Conservation (phyloP, 2,888 invertebrate genomes). For the Magallana nippona region DNA sequence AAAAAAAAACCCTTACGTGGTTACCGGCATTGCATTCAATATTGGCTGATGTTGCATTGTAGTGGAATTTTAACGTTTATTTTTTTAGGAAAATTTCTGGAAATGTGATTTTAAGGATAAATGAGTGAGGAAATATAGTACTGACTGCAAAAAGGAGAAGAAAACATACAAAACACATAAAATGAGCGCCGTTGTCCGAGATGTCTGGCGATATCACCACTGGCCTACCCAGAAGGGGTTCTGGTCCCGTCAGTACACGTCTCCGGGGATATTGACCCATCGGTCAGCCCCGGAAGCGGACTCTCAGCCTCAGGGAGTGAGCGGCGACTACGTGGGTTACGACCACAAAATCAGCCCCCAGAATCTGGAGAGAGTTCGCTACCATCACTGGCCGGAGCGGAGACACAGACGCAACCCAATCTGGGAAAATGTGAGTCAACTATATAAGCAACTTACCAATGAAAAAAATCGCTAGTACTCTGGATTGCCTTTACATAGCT, state of each 20-base stretch:
- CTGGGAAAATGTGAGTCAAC: constrained; percentile 2
- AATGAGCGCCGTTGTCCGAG: constrained; percentile 43
- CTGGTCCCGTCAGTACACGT: constrained; percentile 26
- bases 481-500: too few species aligned
- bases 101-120: background rate
- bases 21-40: background rate
- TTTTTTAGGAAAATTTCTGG: background rate
- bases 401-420: constrained; percentile 6
- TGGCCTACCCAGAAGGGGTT: constrained; percentile 43
- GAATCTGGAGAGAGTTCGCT: constrained; percentile 45
- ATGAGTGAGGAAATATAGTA: background rate
- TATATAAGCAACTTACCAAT: too few species aligned
- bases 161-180: background rate
- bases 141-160: too few species aligned
- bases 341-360: constrained; percentile 42
- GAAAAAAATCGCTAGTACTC: too few species aligned
- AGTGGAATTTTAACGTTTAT: background rate
- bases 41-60: background rate
- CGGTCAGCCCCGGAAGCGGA: constrained; percentile 24
- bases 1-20: background rate
- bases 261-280: background rate
- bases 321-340: constrained; percentile 43
- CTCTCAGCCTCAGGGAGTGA: constrained; percentile 22
- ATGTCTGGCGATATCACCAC: constrained; percentile 48
- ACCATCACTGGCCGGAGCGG: constrained; percentile 48